Percentiles rank a stretch among this genome's conserved stretches.
Evolutionary conservation across 2,113 vertebrate genomes (phyloP).

Genomic region (Gadus chalcogrammus): DNA sequence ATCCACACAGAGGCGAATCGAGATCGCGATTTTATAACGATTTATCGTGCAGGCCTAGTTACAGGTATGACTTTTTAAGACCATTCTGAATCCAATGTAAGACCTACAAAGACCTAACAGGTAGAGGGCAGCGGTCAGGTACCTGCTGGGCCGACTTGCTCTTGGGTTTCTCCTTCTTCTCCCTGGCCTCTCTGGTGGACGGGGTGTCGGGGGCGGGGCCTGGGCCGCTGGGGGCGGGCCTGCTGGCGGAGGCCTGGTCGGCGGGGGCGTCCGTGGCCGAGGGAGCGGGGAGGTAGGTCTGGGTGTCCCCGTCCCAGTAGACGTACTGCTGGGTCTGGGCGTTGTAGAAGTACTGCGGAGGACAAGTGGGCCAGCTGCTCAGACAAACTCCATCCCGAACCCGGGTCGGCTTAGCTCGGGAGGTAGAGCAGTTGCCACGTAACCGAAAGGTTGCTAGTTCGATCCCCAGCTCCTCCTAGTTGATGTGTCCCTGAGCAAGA

Average conservation of each 20-base stretch:
- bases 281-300: constrained; percentile 81
- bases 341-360: constrained; percentile 90
- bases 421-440: too few species aligned
- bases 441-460: too few species aligned
- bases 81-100: not conserved
- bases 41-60: too few species aligned
- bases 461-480: too few species aligned
- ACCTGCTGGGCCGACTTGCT: constrained; percentile 95
- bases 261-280: constrained; percentile 60
- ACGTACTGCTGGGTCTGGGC: constrained; percentile 91
- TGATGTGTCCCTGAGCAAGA: too few species aligned
- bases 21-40: too few species aligned
- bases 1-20: too few species aligned
- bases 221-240: not conserved
- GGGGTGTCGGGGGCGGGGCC: not conserved
- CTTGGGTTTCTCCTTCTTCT: constrained; percentile 92
- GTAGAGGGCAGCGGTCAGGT: not conserved
- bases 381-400: constrained; percentile 51
- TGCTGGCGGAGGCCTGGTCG: constrained; percentile 12
- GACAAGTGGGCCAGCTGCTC: constrained; percentile 30
- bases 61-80: not conserved
- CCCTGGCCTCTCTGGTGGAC: constrained; percentile 69
- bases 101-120: not conserved
- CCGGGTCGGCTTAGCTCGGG: too few species aligned
- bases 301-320: constrained; percentile 92